Conservation (phyloP, 2,888 invertebrate genomes). For the Dicyrtomina minuta region DNA sequence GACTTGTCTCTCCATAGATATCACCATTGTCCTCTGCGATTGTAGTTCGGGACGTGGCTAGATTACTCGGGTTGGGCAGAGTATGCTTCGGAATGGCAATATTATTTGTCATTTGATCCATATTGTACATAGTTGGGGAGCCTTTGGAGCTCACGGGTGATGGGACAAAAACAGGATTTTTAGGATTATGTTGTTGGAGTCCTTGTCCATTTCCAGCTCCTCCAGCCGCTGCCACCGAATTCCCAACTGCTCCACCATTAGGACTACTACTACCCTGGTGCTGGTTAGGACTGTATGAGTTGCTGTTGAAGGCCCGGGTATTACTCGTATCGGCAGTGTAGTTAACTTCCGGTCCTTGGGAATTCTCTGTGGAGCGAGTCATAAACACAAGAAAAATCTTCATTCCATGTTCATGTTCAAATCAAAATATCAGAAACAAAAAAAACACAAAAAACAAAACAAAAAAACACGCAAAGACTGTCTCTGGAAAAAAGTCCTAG, state of each 20-base stretch:
- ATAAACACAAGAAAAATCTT: conserved; percentile 12
- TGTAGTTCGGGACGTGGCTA: conserved; percentile 52
- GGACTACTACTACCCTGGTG: conserved; percentile 32
- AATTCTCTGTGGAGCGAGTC: conserved; percentile 33
- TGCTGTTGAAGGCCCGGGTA: conserved; percentile 40
- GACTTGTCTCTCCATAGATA: conserved; percentile 31
- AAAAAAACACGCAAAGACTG: background rate
- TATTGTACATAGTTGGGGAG: conserved; percentile 53
- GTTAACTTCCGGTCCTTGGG: conserved; percentile 50
- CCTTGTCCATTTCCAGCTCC: conserved; percentile 39
- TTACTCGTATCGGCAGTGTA: conserved; percentile 48
- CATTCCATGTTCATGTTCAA: background rate
- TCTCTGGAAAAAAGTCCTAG: background rate
- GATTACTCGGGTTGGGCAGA: conserved; percentile 53
- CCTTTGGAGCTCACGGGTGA: conserved; percentile 53
- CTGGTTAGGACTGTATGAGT: conserved; percentile 40
- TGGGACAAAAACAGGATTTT: conserved; percentile 53
- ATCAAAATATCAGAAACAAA: conserved; percentile 1
- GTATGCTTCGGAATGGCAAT: conserved; percentile 54
- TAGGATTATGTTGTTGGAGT: conserved; percentile 47
- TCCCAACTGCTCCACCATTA: conserved; percentile 34
- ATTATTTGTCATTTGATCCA: conserved; percentile 54
- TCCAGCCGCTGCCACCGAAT: conserved; percentile 17
- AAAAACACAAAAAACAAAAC: background rate
- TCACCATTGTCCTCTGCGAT: conserved; percentile 41